These are phyloP conservation scores for Euzetes globulus DNA, from an alignment of 2,888 invertebrate species.

Conservation along the genomic window DNA sequence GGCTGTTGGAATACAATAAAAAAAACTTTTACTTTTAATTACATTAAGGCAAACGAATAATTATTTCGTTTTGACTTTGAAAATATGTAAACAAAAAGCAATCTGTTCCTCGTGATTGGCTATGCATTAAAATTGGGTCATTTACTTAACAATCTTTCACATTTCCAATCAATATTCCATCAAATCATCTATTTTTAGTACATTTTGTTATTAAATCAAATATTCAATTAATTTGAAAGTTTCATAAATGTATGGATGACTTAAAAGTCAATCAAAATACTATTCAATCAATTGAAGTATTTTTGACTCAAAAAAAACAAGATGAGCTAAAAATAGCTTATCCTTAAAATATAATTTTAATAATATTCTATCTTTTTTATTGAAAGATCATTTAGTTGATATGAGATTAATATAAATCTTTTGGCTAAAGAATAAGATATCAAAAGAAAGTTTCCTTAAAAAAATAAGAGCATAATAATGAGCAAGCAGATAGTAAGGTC, in stretches of 20 bases:
- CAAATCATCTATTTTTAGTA: not conserved
- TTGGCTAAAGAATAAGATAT: too few species aligned
- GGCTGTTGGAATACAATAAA: not conserved
- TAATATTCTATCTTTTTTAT: too few species aligned
- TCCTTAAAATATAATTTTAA: too few species aligned
- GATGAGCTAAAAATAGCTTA: too few species aligned
- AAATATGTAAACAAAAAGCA: not conserved
- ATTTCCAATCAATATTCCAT: not conserved
- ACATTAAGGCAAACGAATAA: not conserved
- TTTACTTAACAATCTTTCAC: not conserved
- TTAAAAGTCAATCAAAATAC: not conserved
- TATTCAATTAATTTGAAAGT: not conserved
- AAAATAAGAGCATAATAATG: too few species aligned
- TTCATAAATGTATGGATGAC: not conserved
- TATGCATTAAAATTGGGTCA: constrained; percentile 26
- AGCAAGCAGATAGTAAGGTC: too few species aligned
- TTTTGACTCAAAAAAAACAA: too few species aligned
- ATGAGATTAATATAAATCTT: too few species aligned
- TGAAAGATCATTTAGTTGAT: too few species aligned
- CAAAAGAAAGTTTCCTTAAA: too few species aligned
- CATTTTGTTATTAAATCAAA: not conserved
- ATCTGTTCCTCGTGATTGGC: not conserved
- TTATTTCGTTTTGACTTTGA: constrained; percentile 1
- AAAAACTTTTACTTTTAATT: not conserved
- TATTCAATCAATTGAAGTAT: too few species aligned